These are phyloP conservation scores for Apolygus lucorum DNA, from an alignment of 1,140 invertebrate genomes.

Conservation along the genomic window DNA sequence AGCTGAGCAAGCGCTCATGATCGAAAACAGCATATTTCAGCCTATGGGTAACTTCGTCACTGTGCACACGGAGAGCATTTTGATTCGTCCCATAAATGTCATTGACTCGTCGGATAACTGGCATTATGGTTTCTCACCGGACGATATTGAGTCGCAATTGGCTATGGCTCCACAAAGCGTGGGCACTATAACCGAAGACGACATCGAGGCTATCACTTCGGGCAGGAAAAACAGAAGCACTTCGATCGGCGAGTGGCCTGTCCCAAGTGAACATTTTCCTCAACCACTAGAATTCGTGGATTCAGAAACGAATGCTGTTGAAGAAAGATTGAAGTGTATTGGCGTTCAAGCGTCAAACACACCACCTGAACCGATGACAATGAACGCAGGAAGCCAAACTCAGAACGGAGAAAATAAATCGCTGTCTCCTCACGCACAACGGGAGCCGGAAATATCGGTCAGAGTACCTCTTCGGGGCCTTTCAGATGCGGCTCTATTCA, in stretches of 20 bases:
- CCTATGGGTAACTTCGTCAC: not conserved
- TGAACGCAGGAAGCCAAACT: not conserved
- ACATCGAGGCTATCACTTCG: not conserved
- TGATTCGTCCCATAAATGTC: not conserved
- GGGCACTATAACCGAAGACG: not conserved
- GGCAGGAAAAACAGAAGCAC: conserved; percentile 5
- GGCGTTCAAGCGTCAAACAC: conserved; percentile 8
- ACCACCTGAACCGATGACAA: not conserved
- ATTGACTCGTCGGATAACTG: not conserved
- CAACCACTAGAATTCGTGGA: not conserved
- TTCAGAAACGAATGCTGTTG: too few relatives aligned
- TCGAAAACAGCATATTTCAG: conserved; percentile 6
- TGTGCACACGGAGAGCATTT: conserved; percentile 10
- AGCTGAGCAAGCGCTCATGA: not conserved
- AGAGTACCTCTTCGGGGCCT: not conserved
- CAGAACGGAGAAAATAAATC: not conserved
- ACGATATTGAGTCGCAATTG: not conserved
- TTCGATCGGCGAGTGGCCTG: not conserved
- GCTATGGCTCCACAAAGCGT: not conserved
- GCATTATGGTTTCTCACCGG: not conserved
- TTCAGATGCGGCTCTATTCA: not conserved
- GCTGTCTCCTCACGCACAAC: not conserved
- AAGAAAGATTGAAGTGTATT: not conserved
- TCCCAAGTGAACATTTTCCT: not conserved
- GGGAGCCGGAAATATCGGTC: not conserved